phyloP scores from a whole-genome alignment of 2,113 vertebrate species.

The Aramus guarauna region DNA sequence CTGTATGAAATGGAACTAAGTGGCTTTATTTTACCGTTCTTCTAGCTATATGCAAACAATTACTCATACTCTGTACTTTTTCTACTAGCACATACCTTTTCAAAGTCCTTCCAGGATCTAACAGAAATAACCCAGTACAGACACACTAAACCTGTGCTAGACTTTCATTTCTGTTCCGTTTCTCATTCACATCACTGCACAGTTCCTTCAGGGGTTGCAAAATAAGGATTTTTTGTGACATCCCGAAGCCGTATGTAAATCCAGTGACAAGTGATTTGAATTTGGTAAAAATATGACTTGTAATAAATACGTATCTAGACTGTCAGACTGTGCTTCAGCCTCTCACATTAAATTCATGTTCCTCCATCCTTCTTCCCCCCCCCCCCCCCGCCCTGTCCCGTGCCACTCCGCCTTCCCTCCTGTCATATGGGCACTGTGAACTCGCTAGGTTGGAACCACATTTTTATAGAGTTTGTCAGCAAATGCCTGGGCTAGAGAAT shows the following conservation, averaged over 20 bases:
- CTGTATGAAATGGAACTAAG: accelerated
- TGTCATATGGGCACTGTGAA: accelerated
- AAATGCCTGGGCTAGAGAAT: neutral
- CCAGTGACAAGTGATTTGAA: neutral
- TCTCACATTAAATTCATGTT: neutral
- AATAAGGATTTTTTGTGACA: neutral
- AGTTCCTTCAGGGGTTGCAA: neutral
- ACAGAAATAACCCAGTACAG: too few species aligned
- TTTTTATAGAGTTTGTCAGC: neutral
- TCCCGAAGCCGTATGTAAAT: neutral
- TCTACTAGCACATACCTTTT: neutral
- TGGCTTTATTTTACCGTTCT: neutral
- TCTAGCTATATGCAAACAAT: neutral
- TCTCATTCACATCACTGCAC: neutral
- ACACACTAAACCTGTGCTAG: neutral
- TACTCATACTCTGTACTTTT: neutral
- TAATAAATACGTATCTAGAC: neutral
- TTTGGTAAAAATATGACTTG: neutral
- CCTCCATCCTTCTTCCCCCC: neutral
- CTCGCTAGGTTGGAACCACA: too few species aligned
- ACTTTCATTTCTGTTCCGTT: accelerated
- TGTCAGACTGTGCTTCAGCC: neutral
- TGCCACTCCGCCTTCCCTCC: neutral
- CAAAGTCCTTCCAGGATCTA: neutral
- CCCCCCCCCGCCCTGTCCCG: neutral